Evolutionary conservation across 1,140 invertebrate species (phyloP).

Genomic region (Branchinecta lindahli): DNA sequence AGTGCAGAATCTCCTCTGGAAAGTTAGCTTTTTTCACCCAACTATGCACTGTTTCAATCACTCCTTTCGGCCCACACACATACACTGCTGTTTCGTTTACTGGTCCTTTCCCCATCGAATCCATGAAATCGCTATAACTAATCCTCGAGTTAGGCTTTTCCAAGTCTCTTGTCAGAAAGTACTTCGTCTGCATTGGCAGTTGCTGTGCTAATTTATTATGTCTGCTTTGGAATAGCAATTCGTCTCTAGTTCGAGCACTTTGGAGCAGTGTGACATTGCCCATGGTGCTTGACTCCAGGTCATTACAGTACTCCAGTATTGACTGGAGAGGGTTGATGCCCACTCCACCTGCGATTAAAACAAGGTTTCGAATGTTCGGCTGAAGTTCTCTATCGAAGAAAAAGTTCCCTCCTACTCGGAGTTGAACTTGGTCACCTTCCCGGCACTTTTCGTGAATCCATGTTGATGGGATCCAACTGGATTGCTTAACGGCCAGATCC

Average conservation of each 20-base stretch:
- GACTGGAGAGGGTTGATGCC: conserved; percentile 33
- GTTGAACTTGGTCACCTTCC: conserved; percentile 26
- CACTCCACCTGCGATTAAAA: conserved; percentile 34
- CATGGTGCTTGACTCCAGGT: conserved; percentile 20
- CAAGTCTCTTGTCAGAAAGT: conserved; percentile 15
- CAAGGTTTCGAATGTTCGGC: conserved; percentile 22
- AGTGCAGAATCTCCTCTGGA: conserved; percentile 24
- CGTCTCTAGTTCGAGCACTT: conserved; percentile 26
- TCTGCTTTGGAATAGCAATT: conserved; percentile 28
- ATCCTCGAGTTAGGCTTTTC: conserved; percentile 22
- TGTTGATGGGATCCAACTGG: conserved; percentile 29
- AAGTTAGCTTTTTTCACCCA: conserved; percentile 24
- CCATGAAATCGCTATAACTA: conserved; percentile 23
- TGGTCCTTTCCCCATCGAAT: conserved; percentile 22
- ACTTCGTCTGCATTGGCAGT: conserved; percentile 7
- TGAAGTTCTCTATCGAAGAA: conserved; percentile 26
- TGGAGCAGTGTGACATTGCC: conserved; percentile 26
- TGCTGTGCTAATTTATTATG: conserved; percentile 22
- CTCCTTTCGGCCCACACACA: conserved; percentile 30
- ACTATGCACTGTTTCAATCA: conserved; percentile 27
- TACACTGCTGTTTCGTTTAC: conserved; percentile 24
- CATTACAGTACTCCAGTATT: conserved; percentile 28
- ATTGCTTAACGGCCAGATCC: conserved; percentile 30
- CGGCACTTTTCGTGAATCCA: conserved; percentile 31
- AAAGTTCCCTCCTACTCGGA: conserved; percentile 31